Evolutionary conservation across 1,140 invertebrate species (phyloP).

Genomic region (Megathymus violae): DNA sequence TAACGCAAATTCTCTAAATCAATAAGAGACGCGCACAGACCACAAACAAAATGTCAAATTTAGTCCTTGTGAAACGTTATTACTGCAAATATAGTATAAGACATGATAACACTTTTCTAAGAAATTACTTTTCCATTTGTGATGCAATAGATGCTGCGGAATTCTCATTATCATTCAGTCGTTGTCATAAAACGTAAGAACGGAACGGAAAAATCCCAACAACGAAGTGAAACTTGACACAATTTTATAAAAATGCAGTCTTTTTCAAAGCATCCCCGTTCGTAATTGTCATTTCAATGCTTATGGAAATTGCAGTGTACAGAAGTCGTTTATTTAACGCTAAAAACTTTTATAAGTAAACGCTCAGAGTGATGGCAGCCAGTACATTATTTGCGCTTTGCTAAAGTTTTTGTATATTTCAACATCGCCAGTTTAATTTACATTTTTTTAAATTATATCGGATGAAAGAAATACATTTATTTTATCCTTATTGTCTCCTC

Average conservation of each 20-base stretch:
- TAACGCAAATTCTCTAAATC: too few relatives aligned
- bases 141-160: slow-evolving; percentile 30
- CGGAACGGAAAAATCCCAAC: slow-evolving; percentile 23
- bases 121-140: slow-evolving; percentile 19
- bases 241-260: slow-evolving; percentile 32
- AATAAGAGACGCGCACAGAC: too few relatives aligned
- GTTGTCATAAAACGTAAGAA: slow-evolving; percentile 28
- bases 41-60: too few relatives aligned
- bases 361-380: slow-evolving; percentile 1
- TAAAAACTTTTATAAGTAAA: slow-evolving; percentile 29
- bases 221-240: slow-evolving; percentile 35
- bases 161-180: slow-evolving; percentile 32
- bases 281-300: slow-evolving; percentile 35
- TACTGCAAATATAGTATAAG: too few relatives aligned
- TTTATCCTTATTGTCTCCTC: too few relatives aligned
- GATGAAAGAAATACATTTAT: too few relatives aligned
- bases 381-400: slow-evolving; percentile 1
- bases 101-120: slow-evolving; percentile 3
- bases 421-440: slow-evolving; percentile 37
- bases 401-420: slow-evolving; percentile 5
- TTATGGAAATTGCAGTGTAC: slow-evolving; percentile 32
- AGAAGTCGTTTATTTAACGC: slow-evolving; percentile 24
- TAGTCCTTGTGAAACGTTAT: too few relatives aligned
- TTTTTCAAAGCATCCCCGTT: slow-evolving; percentile 25
- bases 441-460: too few relatives aligned